phyloP scores from a whole-genome alignment of 2,888 invertebrate genomes.

The Pasiphila rectangulata region DNA sequence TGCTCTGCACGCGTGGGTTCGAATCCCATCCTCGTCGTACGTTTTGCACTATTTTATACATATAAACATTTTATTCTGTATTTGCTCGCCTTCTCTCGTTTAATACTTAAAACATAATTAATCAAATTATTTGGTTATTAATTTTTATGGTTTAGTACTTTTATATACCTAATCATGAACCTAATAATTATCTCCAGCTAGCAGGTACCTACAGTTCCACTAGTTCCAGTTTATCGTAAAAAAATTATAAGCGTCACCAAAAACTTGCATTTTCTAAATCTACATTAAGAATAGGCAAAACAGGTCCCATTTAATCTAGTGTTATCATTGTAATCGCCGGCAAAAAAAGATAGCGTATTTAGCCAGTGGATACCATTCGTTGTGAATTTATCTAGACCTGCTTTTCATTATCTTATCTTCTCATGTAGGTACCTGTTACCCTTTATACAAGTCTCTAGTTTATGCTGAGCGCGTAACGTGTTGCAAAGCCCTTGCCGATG shows the following conservation, averaged over 20 bases:
- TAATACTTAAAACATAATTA: no score
- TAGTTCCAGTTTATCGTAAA: no score
- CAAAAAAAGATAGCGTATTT: conserved; percentile 57
- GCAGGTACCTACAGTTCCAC: no score
- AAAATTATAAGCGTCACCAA: no score
- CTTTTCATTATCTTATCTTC: conserved; percentile 75
- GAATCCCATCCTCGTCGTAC: conserved; percentile 89
- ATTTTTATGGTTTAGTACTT: no score
- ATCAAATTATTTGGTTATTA: conserved; percentile 3
- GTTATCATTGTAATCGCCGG: conserved; percentile 67
- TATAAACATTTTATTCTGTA: neutral
- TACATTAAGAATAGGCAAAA: conserved; percentile 12
- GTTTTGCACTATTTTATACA: conserved; percentile 35
- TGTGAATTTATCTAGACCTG: conserved; percentile 79
- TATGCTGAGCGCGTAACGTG: conserved; percentile 48
- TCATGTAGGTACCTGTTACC: conserved; percentile 43
- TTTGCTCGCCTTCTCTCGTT: no score
- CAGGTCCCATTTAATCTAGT: conserved; percentile 53
- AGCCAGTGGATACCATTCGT: conserved; percentile 58
- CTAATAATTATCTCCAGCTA: no score
- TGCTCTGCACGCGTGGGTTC: conserved; percentile 92
- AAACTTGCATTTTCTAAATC: conserved; percentile 3
- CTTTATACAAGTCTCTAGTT: conserved; percentile 61
- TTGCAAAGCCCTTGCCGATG: neutral
- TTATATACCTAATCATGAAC: no score